Conservation (phyloP, 2,888 invertebrate species). For the Ischnura elegans region DNA sequence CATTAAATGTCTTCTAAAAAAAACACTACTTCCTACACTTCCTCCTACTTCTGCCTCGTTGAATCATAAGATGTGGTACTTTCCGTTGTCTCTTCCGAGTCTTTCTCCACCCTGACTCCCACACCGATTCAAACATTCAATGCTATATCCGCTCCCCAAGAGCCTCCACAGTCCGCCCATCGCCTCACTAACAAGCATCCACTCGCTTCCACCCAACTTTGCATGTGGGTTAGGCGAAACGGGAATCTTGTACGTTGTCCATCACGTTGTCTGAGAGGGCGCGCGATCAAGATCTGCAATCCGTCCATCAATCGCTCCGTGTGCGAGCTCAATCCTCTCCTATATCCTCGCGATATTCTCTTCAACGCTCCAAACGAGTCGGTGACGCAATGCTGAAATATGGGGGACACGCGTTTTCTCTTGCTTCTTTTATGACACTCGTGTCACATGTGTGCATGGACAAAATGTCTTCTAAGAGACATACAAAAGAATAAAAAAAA, state of each 20-base stretch:
- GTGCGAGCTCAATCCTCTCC: background rate
- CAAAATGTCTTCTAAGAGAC: background rate
- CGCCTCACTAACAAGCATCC: background rate
- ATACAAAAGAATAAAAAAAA: background rate
- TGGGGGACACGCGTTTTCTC: background rate
- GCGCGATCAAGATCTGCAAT: background rate
- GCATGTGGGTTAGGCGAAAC: background rate
- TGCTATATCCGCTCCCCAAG: background rate
- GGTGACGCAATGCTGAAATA: background rate
- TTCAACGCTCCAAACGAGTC: background rate
- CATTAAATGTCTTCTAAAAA: too few relatives aligned
- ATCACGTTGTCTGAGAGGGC: background rate
- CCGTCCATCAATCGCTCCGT: background rate
- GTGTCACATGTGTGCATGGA: background rate
- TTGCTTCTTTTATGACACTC: background rate
- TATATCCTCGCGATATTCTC: background rate
- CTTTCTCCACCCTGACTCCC: background rate
- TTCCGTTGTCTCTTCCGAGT: background rate
- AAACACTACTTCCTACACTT: background rate
- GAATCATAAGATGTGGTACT: background rate
- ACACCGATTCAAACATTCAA: background rate
- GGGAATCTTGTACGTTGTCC: background rate
- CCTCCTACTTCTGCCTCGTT: background rate
- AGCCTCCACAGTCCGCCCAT: background rate
- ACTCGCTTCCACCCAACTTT: constrained; percentile 12